Percentiles rank a stretch among this genome's conserved stretches.
phyloP scores from a whole-genome alignment of 2,113 vertebrate species.

The Xenopus borealis region DNA sequence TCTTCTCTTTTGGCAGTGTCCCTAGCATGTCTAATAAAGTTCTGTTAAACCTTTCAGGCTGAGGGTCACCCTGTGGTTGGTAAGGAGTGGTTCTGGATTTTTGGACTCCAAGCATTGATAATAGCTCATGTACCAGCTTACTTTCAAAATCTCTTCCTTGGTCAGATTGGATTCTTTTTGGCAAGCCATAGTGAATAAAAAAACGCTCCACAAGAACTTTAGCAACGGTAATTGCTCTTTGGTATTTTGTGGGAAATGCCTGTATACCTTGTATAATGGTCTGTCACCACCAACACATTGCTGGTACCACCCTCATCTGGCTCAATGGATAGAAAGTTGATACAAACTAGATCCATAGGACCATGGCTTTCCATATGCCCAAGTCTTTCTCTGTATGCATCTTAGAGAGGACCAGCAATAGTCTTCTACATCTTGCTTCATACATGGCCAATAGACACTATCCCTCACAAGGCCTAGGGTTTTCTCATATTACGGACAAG shows the following conservation, averaged over 20 bases:
- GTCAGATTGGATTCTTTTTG: too few species aligned
- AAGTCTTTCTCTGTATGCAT: constrained; percentile 13
- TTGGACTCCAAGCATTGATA: too few species aligned
- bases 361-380: background rate
- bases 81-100: too few species aligned
- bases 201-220: background rate
- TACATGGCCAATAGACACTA: constrained; percentile 1
- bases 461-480: background rate
- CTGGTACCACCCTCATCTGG: background rate
- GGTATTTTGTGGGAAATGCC: background rate
- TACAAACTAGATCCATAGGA: constrained; percentile 11
- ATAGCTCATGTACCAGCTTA: too few species aligned
- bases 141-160: too few species aligned
- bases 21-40: too few species aligned
- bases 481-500: too few species aligned
- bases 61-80: too few species aligned
- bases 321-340: background rate
- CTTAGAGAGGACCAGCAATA: background rate
- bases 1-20: too few species aligned
- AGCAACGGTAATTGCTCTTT: background rate
- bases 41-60: too few species aligned
- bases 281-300: background rate
- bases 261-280: background rate
- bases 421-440: background rate
- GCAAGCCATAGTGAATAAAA: too few species aligned